These are phyloP conservation scores for Pachyuromys duprasi DNA, from an alignment of 2,797 vertebrate species.

Conservation along the genomic window DNA sequence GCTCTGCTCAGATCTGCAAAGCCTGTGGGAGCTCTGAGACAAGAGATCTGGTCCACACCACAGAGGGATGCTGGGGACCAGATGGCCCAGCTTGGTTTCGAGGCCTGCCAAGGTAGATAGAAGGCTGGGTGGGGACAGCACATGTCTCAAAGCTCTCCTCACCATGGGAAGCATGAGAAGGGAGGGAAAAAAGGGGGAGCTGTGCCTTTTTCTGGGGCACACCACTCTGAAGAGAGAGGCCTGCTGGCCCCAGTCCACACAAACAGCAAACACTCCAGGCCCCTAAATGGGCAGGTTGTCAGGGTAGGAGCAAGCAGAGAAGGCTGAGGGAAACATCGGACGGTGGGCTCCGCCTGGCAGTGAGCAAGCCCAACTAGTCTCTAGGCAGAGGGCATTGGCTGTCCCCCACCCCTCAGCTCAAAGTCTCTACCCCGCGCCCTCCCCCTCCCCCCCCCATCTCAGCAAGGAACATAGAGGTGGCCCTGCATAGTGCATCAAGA, in stretches of 20 bases:
- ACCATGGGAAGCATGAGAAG: fast-evolving
- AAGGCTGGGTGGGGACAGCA: neutral
- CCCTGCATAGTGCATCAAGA: fast-evolving
- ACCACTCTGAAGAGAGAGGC: neutral
- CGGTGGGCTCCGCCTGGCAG: too few relatives aligned
- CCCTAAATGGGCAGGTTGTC: neutral
- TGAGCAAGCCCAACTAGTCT: neutral
- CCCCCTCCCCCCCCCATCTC: neutral
- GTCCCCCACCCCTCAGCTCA: too few relatives aligned
- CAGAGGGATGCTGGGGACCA: neutral
- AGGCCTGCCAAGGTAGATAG: neutral
- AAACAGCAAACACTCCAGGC: neutral
- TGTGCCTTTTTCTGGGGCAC: neutral
- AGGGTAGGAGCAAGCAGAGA: neutral
- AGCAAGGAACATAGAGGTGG: neutral
- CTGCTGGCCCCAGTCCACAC: neutral
- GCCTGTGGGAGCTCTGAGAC: neutral
- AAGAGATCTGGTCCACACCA: neutral
- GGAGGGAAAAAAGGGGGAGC: neutral
- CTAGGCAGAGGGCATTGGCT: neutral
- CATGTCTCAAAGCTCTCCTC: neutral
- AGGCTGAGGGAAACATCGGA: neutral
- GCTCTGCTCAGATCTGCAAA: neutral
- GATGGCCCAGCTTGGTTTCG: neutral
- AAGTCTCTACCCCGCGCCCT: too few relatives aligned